Evolutionary conservation across 1,140 invertebrate genomes (phyloP).

Genomic region (Nomia melanderi): DNA sequence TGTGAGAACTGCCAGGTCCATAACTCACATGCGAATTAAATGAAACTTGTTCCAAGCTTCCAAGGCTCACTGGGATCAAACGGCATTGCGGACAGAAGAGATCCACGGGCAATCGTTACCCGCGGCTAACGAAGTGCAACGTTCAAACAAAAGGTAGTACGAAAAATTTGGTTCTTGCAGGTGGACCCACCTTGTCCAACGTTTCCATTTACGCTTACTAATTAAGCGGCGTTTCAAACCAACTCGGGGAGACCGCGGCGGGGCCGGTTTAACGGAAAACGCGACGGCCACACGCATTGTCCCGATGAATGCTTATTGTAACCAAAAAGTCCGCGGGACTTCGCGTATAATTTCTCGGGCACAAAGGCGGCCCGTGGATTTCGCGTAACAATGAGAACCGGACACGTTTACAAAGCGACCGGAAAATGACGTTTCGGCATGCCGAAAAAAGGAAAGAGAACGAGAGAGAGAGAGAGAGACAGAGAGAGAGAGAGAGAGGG

Average conservation of each 20-base stretch:
- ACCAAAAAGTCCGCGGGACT: slow-evolving; percentile 37
- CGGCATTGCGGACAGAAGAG: too few relatives aligned
- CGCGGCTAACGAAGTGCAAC: too few relatives aligned
- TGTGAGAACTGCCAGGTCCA: too few relatives aligned
- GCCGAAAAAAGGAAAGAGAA: slow-evolving; percentile 10
- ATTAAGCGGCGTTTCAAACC: slow-evolving; percentile 31
- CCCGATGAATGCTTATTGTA: slow-evolving; percentile 48
- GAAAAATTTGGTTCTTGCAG: too few relatives aligned
- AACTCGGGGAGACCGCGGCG: neutral
- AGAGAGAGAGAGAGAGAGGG: neutral
- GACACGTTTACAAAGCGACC: slow-evolving; percentile 39
- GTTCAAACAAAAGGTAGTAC: too few relatives aligned
- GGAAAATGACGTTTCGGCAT: slow-evolving; percentile 41
- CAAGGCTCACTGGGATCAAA: too few relatives aligned
- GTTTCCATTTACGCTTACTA: slow-evolving; percentile 27
- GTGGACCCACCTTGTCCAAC: neutral
- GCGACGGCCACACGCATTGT: slow-evolving; percentile 27
- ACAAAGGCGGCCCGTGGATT: slow-evolving; percentile 34
- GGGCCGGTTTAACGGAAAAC: slow-evolving; percentile 25
- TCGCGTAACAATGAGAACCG: slow-evolving; percentile 35
- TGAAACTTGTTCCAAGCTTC: too few relatives aligned
- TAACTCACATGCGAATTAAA: too few relatives aligned
- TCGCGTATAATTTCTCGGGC: slow-evolving; percentile 37
- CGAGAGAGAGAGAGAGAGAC: too few relatives aligned
- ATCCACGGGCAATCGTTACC: too few relatives aligned